Conservation (phyloP, 2,797 vertebrate genomes). For the Halcyon leucocephala region DNA sequence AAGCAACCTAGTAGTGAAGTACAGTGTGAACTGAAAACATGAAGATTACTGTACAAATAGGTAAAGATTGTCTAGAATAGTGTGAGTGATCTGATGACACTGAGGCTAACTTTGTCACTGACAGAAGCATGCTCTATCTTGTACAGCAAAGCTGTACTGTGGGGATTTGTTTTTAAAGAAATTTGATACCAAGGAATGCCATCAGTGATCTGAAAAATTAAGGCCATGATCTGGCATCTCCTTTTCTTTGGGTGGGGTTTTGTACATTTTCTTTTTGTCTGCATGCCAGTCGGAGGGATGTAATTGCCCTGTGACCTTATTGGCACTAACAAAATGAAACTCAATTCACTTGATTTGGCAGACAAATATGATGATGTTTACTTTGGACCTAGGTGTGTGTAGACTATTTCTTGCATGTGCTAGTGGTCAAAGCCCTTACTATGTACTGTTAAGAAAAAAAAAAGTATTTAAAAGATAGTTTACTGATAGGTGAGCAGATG, state of each 20-base stretch:
- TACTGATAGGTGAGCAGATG: background rate
- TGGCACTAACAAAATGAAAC: slow-evolving; percentile 1
- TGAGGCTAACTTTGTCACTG: background rate
- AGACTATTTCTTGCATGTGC: background rate
- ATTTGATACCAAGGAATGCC: background rate
- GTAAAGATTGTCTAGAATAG: background rate
- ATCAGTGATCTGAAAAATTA: background rate
- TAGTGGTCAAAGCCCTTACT: background rate
- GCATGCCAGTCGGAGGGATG: background rate
- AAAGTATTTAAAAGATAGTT: background rate
- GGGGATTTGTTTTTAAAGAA: background rate
- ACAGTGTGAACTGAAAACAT: background rate
- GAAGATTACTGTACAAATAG: background rate
- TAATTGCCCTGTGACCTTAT: background rate
- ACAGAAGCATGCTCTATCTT: background rate
- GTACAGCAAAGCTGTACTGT: background rate
- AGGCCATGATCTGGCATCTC: background rate
- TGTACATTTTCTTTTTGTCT: background rate
- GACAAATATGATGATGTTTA: background rate
- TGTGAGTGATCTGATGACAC: background rate
- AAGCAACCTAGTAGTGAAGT: background rate
- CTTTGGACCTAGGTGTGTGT: background rate
- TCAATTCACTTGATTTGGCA: background rate
- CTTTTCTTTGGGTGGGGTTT: background rate
- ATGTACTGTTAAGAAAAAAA: background rate